phyloP scores from a whole-genome alignment of 2,797 vertebrate species.

The Peromyscus melanophrys region DNA sequence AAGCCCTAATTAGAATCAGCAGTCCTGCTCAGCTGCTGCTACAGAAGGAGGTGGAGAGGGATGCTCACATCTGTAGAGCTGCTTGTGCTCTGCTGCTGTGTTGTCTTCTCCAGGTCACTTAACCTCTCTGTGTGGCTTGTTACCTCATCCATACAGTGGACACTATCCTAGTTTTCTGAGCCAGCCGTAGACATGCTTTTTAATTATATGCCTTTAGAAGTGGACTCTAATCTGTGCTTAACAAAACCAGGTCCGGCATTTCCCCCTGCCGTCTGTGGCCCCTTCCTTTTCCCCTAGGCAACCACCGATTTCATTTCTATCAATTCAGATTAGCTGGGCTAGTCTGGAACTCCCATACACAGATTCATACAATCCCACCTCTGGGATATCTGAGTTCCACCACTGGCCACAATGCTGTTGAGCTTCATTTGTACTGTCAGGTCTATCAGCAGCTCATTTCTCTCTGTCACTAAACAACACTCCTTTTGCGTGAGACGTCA shows the following conservation, averaged over 20 bases:
- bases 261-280: not conserved
- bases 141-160: not conserved
- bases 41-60: not conserved
- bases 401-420: not conserved
- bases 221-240: not conserved
- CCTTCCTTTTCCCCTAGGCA: not conserved
- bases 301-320: not conserved
- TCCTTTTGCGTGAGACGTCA: not conserved
- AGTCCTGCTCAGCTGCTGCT: accelerated
- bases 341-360: not conserved
- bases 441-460: accelerated
- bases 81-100: not conserved
- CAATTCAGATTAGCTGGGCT: not conserved
- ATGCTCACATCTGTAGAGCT: accelerated
- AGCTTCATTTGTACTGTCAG: not conserved
- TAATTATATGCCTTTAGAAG: not conserved
- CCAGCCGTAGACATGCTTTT: not conserved
- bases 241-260: not conserved
- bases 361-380: no score
- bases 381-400: not conserved
- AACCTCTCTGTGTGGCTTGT: not conserved
- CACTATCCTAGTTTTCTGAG: not conserved
- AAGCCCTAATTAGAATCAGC: not conserved
- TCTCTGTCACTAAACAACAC: not conserved
- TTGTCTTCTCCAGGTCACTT: not conserved